Conservation (phyloP, 2,888 invertebrate species). For the Tillus elongatus region DNA sequence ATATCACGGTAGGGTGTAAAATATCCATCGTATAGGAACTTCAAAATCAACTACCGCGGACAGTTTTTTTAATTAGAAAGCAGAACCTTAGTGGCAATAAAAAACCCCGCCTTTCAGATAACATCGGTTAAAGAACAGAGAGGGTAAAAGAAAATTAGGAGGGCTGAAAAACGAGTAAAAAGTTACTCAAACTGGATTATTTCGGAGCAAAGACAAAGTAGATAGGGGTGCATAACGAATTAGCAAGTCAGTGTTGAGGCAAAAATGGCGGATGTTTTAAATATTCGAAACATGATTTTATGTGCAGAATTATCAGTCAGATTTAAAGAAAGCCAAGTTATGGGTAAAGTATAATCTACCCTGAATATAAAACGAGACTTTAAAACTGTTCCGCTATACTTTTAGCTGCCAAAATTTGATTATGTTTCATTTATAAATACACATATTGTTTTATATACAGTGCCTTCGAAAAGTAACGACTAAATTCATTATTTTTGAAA, state of each 20-base stretch:
- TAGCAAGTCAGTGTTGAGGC: slow-evolving; percentile 24
- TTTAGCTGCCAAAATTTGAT: too few species aligned
- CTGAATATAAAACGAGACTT: too few species aligned
- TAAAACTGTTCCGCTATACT: too few species aligned
- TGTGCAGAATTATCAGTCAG: slow-evolving; percentile 7
- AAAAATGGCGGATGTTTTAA: slow-evolving; percentile 15
- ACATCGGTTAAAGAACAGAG: slow-evolving; percentile 20
- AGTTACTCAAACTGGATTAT: slow-evolving; percentile 24
- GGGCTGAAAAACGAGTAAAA: slow-evolving; percentile 21
- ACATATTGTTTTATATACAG: too few species aligned
- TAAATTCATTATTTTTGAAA: too few species aligned
- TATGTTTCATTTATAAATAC: too few species aligned
- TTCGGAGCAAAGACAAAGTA: slow-evolving; percentile 18
- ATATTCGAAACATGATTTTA: slow-evolving; percentile 11
- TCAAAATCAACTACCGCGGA: slow-evolving; percentile 16
- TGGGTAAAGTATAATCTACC: too few species aligned
- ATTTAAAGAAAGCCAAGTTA: not conserved
- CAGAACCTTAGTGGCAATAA: slow-evolving; percentile 20
- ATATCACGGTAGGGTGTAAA: too few species aligned
- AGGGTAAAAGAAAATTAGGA: slow-evolving; percentile 23
- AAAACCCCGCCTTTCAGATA: slow-evolving; percentile 21
- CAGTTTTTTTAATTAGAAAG: slow-evolving; percentile 23
- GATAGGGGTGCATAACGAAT: slow-evolving; percentile 27
- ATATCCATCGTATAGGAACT: too few species aligned
- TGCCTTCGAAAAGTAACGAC: too few species aligned